These are phyloP conservation scores for Ryuthela nishihirai DNA, from an alignment of 2,888 invertebrate species.

Conservation along the genomic window DNA sequence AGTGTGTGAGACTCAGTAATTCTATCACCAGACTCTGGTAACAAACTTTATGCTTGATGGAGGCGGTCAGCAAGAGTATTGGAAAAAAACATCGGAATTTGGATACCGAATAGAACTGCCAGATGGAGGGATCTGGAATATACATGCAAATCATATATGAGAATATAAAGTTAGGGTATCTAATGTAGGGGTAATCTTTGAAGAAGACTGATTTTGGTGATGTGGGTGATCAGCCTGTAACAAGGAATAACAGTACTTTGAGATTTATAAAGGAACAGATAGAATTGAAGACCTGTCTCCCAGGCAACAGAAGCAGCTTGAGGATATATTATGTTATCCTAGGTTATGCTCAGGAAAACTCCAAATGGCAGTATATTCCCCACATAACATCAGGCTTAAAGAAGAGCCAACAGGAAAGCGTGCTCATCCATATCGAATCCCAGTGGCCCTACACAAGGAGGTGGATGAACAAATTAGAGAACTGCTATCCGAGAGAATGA, in stretches of 20 bases:
- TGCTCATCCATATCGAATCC: background rate
- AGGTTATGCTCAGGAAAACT: background rate
- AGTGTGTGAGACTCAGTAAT: background rate
- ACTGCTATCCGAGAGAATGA: too few species aligned
- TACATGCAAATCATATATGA: slow-evolving; percentile 4
- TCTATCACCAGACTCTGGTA: background rate
- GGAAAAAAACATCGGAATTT: background rate
- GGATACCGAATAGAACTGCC: background rate
- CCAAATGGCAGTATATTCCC: too few species aligned
- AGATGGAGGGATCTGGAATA: background rate
- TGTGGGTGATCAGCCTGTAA: background rate
- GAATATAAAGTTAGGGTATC: background rate
- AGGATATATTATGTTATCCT: background rate
- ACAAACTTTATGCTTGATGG: slow-evolving; percentile 2
- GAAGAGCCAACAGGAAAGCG: too few species aligned
- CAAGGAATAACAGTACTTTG: background rate
- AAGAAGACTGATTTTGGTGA: slow-evolving; percentile 9
- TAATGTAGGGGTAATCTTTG: background rate
- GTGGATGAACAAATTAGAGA: background rate
- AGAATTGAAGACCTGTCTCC: background rate
- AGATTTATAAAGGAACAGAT: background rate
- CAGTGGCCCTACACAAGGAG: background rate
- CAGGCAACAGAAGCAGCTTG: background rate
- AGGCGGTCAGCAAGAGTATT: slow-evolving; percentile 1
- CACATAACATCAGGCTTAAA: too few species aligned